phyloP scores from a whole-genome alignment of 2,797 vertebrate genomes.

The Alectoris magna region DNA sequence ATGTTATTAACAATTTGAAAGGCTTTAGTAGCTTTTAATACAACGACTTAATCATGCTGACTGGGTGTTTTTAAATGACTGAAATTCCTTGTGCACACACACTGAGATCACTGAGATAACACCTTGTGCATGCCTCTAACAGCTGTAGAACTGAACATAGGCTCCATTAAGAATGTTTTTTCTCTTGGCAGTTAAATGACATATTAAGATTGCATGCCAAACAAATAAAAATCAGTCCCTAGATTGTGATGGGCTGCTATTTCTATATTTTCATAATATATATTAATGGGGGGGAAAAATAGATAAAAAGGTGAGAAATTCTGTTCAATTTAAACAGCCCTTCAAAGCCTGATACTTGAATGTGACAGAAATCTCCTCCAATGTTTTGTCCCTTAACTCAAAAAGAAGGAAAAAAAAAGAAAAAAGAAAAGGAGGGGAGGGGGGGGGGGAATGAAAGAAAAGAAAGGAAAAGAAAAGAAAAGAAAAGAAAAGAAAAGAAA shows the following conservation, averaged over 20 bases:
- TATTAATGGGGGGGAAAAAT: not conserved
- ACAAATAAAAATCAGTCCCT: slow-evolving; percentile 23
- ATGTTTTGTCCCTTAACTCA: not conserved
- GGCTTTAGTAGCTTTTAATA: slow-evolving; percentile 49
- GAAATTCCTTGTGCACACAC: not conserved
- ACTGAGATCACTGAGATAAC: not conserved
- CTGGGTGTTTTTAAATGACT: slow-evolving; percentile 11
- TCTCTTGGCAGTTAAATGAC: slow-evolving; percentile 16
- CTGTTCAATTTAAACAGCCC: not conserved
- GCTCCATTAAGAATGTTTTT: not conserved
- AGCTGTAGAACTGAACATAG: not conserved
- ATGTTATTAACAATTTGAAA: slow-evolving; percentile 60
- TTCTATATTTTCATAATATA: not conserved
- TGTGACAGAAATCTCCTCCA: slow-evolving; percentile 37
- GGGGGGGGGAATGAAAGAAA: no score
- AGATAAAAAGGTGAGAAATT: not conserved
- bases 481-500: not conserved
- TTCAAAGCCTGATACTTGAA: not conserved
- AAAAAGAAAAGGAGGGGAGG: no score
- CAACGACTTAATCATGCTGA: slow-evolving; percentile 30
- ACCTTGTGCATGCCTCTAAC: not conserved
- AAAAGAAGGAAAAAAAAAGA: no score
- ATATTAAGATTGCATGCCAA: slow-evolving; percentile 47
- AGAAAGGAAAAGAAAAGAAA: not conserved
- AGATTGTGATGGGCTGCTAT: not conserved